Base-by-base conservation (phyloP, 2,888 invertebrate genomes). In the Marasmarcha lunaedactyla region DNA sequence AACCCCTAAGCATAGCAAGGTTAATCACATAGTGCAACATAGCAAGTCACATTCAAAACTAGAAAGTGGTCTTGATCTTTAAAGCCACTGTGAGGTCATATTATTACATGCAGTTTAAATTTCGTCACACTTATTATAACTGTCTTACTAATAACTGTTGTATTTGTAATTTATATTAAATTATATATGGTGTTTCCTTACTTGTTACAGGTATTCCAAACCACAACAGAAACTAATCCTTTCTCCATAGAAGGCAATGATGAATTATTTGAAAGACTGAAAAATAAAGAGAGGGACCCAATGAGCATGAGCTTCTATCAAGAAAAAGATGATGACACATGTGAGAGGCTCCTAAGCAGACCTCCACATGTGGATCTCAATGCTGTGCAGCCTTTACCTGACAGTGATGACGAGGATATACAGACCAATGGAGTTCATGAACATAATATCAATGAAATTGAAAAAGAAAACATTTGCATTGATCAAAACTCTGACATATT, bases 221-320 rank as follows among this genome's bases (percentile, higher is more conserved):
- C 77, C 49, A 70, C 78, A 45, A 62, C 71, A 50, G 79, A 84
- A 66, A 71, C 72, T 46, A 81, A 79, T 63, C 78, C 81, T 33
- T 81, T 78, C 52, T 67, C 68, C n/a, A 50, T 58, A 39, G 83
- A 81, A 46, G 68, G 65, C 36, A 73, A 79, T 52, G 77, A 84
- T 49, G 84, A 78, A 56, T 57, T 84, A 40, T 72, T 81, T 51
- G 78, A 84, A 62, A 72, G 84, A 49, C 66, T 83, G 46, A 84
- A 84, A 61, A 84, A 78, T 49, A 87, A 87, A 56, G 86, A 87
- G 55, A 69, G 84, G 42, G 87, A 88, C 68, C 87, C 87, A 11
- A 88, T 88, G 88, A 87, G 86, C 46, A 87, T 86, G 86, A 87
- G 87, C 40, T 88, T 88, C 59, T 87, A 87, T 54, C 87, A 87